These are phyloP conservation scores for Antidorcas marsupialis DNA, from an alignment of 2,113 vertebrate species.

Conservation along the genomic window DNA sequence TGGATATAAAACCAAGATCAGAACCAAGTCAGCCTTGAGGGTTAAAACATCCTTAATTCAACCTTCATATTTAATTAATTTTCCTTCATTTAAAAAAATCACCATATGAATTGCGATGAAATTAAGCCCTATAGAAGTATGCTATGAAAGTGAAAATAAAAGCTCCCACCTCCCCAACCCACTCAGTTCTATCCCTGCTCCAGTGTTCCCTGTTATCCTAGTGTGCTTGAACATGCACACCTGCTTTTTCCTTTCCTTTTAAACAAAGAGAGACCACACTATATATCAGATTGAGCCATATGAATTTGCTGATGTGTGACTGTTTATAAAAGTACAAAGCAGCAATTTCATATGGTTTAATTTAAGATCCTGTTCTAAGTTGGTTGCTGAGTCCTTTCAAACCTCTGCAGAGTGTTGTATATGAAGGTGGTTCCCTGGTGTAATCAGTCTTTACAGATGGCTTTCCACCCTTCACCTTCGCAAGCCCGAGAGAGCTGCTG, in stretches of 20 bases:
- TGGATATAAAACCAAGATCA: not conserved
- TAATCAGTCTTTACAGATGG: not conserved
- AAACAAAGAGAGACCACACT: not conserved
- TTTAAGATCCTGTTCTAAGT: not conserved
- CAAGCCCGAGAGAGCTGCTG: not conserved
- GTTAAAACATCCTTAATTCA: not conserved
- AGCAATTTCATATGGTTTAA: not conserved
- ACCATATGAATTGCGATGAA: not conserved
- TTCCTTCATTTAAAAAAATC: not conserved
- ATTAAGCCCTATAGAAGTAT: not conserved
- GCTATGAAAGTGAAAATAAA: not conserved
- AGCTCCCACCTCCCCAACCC: not conserved
- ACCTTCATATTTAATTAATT: not conserved
- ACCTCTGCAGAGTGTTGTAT: not conserved
- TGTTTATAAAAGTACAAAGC: not conserved
- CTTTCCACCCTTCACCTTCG: not conserved
- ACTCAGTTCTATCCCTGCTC: not conserved
- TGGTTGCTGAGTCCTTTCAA: not conserved
- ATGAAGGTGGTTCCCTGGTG: not conserved
- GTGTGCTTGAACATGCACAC: fast-evolving
- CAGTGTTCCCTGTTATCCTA: not conserved
- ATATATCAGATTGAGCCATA: not conserved
- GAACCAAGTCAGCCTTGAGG: not conserved
- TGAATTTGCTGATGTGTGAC: not conserved
- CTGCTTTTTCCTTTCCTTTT: not conserved